phyloP scores from a whole-genome alignment of 2,113 vertebrate species.

The Cnemophilus loriae region DNA sequence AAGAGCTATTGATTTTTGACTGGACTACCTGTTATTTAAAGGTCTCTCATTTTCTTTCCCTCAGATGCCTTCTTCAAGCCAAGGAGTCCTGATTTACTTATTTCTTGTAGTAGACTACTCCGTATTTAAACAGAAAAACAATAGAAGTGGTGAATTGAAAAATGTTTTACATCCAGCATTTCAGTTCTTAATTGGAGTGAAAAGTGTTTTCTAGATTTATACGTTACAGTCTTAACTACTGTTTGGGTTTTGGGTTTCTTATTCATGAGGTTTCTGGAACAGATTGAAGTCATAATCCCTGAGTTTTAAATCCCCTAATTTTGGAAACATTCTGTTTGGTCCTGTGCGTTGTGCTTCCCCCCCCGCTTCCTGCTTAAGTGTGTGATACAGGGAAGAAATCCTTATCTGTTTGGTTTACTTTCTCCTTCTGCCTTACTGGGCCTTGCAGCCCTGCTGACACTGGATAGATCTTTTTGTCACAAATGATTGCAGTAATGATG shows the following conservation, averaged over 20 bases:
- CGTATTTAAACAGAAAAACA: background rate
- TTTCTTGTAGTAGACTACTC: background rate
- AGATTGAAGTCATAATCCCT: background rate
- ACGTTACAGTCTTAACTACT: background rate
- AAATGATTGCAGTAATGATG: background rate
- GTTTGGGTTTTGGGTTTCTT: background rate
- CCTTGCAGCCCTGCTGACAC: background rate
- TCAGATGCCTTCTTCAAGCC: background rate
- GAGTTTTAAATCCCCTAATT: background rate
- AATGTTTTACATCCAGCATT: background rate
- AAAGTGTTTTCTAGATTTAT: background rate
- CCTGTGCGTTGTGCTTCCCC: background rate
- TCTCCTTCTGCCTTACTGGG: background rate
- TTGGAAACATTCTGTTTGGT: background rate
- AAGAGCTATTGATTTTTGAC: background rate
- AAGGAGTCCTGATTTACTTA: background rate
- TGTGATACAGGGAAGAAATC: background rate
- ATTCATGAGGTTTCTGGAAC: background rate
- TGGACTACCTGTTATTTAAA: background rate
- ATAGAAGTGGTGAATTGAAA: background rate
- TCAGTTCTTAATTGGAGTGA: background rate
- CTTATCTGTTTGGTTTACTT: background rate
- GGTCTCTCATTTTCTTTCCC: background rate
- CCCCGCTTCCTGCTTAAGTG: background rate
- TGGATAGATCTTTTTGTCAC: background rate